These are phyloP conservation scores for Sylvilagus bachmani DNA, from an alignment of 2,113 vertebrate species.

Conservation along the genomic window DNA sequence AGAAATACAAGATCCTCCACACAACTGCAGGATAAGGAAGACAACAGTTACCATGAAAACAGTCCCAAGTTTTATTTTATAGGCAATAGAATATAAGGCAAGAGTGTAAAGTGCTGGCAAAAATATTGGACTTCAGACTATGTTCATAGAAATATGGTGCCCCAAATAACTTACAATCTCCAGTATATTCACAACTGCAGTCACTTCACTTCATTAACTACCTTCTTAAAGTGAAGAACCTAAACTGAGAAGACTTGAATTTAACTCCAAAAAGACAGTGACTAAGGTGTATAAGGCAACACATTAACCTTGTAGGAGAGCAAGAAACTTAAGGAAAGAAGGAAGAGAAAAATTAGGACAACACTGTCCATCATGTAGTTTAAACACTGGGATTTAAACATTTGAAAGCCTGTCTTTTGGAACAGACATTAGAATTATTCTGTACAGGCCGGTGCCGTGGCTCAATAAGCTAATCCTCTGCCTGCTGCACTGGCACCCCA, in stretches of 20 bases:
- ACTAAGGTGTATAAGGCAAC: neutral
- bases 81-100: constrained; percentile 43
- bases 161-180: neutral
- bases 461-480: too few relatives aligned
- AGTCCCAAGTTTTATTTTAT: constrained; percentile 18
- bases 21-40: constrained; percentile 23
- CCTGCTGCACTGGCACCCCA: too few relatives aligned
- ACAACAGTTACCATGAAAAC: constrained; percentile 19
- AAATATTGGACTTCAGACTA: neutral
- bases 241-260: constrained; percentile 57
- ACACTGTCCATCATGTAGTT: neutral
- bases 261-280: constrained; percentile 38
- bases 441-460: neutral
- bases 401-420: constrained; percentile 45
- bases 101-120: neutral
- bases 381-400: constrained; percentile 60
- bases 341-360: neutral
- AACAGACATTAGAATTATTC: constrained; percentile 55
- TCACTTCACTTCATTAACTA: constrained; percentile 37
- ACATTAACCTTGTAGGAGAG: neutral
- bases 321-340: neutral
- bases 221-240: neutral
- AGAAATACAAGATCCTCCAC: constrained; percentile 33
- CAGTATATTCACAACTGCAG: constrained; percentile 27
- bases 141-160: constrained; percentile 13